A percentile compares a stretch with the other conserved stretches of the same genome.
These are phyloP conservation scores for Sakesphorus luctuosus DNA, from an alignment of 2,113 vertebrate genomes.

Conservation along the genomic window DNA sequence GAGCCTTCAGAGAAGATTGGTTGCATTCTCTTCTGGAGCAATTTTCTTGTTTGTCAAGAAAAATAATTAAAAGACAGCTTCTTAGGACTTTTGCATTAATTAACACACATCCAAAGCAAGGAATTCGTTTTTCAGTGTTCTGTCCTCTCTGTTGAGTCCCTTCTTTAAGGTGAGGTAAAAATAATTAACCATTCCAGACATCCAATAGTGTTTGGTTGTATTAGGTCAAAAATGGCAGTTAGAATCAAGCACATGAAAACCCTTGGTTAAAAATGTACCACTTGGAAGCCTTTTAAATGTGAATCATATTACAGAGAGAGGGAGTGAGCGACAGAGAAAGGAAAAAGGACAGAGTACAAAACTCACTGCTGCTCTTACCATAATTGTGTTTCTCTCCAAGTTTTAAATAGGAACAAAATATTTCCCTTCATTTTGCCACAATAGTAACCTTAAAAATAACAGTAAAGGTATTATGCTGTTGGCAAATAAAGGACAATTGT, in stretches of 20 bases:
- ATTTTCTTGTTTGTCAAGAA: constrained; percentile 5
- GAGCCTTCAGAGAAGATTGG: neutral
- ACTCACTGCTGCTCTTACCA: neutral
- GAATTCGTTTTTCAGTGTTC: neutral
- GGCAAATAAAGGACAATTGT: neutral
- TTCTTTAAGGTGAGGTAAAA: constrained; percentile 30
- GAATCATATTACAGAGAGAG: neutral
- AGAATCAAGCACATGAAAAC: constrained; percentile 6
- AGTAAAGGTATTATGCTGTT: neutral
- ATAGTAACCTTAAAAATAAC: neutral
- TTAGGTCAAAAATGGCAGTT: constrained; percentile 35
- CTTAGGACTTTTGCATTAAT: neutral
- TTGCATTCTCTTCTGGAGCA: neutral
- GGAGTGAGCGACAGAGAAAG: neutral
- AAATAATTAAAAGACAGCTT: neutral
- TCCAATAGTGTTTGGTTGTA: neutral
- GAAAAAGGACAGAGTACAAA: neutral
- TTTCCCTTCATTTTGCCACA: neutral
- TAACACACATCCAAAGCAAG: neutral
- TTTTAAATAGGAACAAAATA: neutral
- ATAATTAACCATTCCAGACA: constrained; percentile 8
- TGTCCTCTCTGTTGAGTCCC: neutral
- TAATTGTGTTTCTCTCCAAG: neutral
- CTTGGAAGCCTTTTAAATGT: constrained; percentile 35
- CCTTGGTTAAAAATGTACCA: constrained; percentile 40